Evolutionary conservation across 53 echinoderm and acorn worm genomes (phyloP), one percentile per base, ranked within the genome.

Genomic region (Pentamera pediparva): DNA sequence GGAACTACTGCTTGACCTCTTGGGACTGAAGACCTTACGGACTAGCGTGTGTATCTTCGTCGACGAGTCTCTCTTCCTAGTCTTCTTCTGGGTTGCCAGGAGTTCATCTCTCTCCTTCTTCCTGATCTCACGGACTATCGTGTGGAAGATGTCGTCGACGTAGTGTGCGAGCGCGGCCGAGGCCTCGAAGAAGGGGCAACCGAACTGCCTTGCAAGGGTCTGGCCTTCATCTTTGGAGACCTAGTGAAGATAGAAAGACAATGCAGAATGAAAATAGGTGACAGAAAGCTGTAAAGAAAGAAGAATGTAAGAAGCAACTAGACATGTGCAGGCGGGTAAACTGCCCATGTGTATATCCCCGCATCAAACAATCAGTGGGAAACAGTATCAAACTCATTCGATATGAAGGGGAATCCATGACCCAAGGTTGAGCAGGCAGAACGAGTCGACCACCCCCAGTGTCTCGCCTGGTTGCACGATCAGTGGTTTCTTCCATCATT

Each of bases 131-230:
- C 98, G 53, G 37, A 98, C 98, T 34, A 98, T 70, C 11, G 98
- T 98, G 86, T 98, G 91, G 78, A 98, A 98, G 48, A 98, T 91
- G 70, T 98, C 98, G 36, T 98, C 98, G n/a, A 98, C 98, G 65
- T 91, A 98, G 70, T 98, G 98, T 60, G 91, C 77, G 20, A 98
- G 83, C 15, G 98, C 98, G 17, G 98, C 98, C 1, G 98, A 98
- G 5, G 98, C 92, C 61, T 98, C 98, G 38, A 98, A 98, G 82
- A 98, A 98, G 15, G 98, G 98, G 62, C 98, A 98, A 59, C 86
- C 83, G 80, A 92, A 98, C 64, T 98, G 91, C 12, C 89, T 53
- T 15, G 91, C 98, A 40, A 98, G 67, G 10, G 98, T 91, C 39
- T 89, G 88, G 24, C 98, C 98, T 76, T 98, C 98, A 78, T 98